Base-by-base conservation (phyloP, 2,113 vertebrate species). In the Heterotis niloticus region DNA sequence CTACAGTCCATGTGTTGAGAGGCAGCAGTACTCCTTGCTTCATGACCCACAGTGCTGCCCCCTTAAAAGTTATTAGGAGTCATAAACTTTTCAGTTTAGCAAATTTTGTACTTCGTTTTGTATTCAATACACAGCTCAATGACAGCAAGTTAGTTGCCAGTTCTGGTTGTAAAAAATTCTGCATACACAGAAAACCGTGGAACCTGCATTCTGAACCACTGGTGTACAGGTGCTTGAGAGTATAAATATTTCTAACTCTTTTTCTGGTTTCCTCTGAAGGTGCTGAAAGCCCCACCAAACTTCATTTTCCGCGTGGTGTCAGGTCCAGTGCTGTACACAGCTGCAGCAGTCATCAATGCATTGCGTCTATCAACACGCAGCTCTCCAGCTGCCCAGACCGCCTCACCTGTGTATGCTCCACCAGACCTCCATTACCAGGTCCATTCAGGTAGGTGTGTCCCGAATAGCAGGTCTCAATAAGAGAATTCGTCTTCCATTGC, bases 301-400 rank as follows among this genome's bases (percentile, higher is more conserved):
- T 95, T 96, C 85, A 89, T 94, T 66, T 98, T 99, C 85, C 90
- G 97, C 77, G 95, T 94, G 0, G 96, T 96, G 29, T 96, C 96
- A 0, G 96, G 97, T 18, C 94, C 96, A 17, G 79, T 95, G 54
- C 92, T 98, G 82, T 99, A 94, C 90, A 97, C 94, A 0, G 94
- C 96, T 20, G 87, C 96, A 74, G 95, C 96, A 0, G 94, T 98
- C 82, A 94, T 96, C 81, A 98, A 98, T 0, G 90, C 90, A 1
- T 92, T 99, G 84, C 91, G 93, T 83, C 83, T 92, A 87, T 56
- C 91, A 83, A 64, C 87, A 0, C 78, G 92, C 83, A 62, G 91
- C 14, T 84, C 86, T 1, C 92, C 94, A 28, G 62, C 92, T 17
- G 86, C 96, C 78, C 90, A 94, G 72, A 89, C 89, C 0, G 85